phyloP scores from a whole-genome alignment of 92 coral and sea anemone genomes.

The Pocillopora grandis region DNA sequence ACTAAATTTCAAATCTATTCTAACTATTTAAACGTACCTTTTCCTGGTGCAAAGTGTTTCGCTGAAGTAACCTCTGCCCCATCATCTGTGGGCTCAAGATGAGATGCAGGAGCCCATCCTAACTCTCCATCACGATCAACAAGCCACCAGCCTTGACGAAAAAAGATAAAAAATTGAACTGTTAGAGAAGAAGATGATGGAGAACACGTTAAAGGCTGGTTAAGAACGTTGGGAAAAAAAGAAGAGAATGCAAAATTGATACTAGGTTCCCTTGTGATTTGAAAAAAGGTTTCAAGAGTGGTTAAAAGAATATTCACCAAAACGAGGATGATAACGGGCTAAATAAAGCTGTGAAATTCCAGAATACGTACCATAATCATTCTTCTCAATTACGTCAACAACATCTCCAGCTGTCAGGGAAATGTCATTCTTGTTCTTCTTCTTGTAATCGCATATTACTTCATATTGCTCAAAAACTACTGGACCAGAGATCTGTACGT shows the following conservation, averaged over 20 bases:
- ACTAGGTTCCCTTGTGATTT: no score
- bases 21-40: conserved; percentile 29
- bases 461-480: conserved; percentile 62
- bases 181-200: not conserved
- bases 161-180: not conserved
- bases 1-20: no score
- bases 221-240: no score
- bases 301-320: no score
- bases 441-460: conserved; percentile 54
- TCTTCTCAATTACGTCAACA: conserved; percentile 62
- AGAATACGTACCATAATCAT: conserved; percentile 48
- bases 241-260: no score
- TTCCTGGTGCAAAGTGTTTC: conserved; percentile 53
- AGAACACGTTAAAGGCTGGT: not conserved
- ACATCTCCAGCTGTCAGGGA: conserved; percentile 60
- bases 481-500: conserved; percentile 51
- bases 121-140: conserved; percentile 55
- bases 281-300: no score
- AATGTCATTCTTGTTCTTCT: conserved; percentile 60
- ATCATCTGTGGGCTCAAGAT: conserved; percentile 62
- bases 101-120: conserved; percentile 70
- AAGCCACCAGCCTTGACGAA: conserved; percentile 64
- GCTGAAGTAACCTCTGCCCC: conserved; percentile 43
- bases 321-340: no score
- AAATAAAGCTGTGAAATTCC: not conserved